Base-by-base conservation (phyloP, 2,797 vertebrate species). In the Heteromormyrus szaboi region DNA sequence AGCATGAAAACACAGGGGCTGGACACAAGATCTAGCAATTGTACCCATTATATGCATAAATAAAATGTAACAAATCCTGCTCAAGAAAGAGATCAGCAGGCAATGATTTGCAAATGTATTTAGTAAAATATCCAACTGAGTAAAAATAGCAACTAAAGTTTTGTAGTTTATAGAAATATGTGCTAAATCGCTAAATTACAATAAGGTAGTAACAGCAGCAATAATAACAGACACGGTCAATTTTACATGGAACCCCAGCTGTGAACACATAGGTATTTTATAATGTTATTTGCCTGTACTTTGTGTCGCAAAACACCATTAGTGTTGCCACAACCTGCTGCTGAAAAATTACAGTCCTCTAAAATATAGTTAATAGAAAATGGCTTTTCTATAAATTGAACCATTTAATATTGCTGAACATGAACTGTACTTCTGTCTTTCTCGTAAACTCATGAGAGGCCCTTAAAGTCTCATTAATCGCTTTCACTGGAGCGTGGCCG, bases 381-480 rank as follows among this genome's bases (percentile, higher is more conserved):
- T 48, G 48, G 44, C 37, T 83, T 83, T 83, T 83, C 37, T 83
- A 46, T 44, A 83, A 83, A 48, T n/a, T 83, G 37, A 83, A 83
- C 7, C 76, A 46, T 83, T 83, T 83, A 41, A 83, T 44, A 83
- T 83, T 83, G 37, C 44, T 83, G 37, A 48, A 44, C 44, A 83
- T 44, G 41, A 83, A 48, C 68, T 76, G 29, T 76, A 76, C 68
- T 83, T 83, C 44, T 83, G 79, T 83, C 44, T 83, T 44, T 83
- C 79, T 44, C 41, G 37, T 83, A 44, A 83, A 44, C 44, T 48
- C 44, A 83, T n/a, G 37, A 83, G 44, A 83, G 37, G 7, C 79
- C 41, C 44, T 83, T 83, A 48, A 48, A 83, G 79, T 83, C 37
- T 83, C 37, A 44, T 83, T 83, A 83, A 83, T 83, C 79, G 44